These are phyloP conservation scores for Lagopus leucura DNA, from an alignment of 2,113 vertebrate genomes.

Conservation along the genomic window DNA sequence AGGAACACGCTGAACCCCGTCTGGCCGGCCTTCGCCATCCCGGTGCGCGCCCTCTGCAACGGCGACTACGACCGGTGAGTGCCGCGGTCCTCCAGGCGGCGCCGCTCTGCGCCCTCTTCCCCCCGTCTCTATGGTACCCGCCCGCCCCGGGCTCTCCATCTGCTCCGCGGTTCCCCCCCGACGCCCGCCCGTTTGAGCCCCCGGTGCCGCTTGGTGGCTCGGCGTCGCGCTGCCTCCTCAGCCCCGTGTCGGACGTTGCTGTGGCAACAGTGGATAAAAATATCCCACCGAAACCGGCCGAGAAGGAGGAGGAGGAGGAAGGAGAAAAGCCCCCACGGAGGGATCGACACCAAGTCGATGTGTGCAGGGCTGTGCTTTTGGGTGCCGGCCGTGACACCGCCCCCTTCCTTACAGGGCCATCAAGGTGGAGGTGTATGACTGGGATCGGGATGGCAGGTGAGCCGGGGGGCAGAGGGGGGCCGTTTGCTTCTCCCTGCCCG, in stretches of 20 bases:
- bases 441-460: conserved; percentile 94
- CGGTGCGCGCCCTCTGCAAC: conserved; percentile 91
- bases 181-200: background rate
- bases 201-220: background rate
- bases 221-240: background rate
- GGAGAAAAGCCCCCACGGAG: background rate
- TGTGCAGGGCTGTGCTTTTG: background rate
- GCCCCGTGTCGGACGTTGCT: conserved; percentile 27
- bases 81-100: background rate
- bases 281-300: background rate
- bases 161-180: background rate
- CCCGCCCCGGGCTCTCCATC: background rate
- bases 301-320: background rate
- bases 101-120: background rate
- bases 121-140: background rate
- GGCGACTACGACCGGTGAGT: conserved; percentile 90
- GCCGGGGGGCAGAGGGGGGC: background rate
- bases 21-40: conserved; percentile 91
- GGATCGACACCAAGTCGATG: background rate
- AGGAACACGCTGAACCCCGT: conserved; percentile 90
- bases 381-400: background rate
- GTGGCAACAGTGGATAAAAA: conserved; percentile 47
- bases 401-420: conserved; percentile 84
- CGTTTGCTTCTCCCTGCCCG: accelerated
- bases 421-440: conserved; percentile 96